Evolutionary conservation across 2,113 vertebrate genomes (phyloP), one percentile per base, ranked within the genome.

Genomic region (Bujurquina vittata): DNA sequence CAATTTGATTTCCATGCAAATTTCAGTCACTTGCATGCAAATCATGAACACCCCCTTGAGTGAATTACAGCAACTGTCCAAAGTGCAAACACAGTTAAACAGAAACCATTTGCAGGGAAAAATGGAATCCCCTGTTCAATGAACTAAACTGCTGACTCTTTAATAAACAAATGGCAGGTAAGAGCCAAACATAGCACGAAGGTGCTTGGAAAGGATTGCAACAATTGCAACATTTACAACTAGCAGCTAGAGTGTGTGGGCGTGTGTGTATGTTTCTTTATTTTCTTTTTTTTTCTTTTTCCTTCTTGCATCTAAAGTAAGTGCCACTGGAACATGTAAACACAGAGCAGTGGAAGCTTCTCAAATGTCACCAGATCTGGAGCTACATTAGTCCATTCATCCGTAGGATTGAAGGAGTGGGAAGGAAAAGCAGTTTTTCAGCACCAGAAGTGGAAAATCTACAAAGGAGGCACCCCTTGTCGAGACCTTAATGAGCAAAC

Each of bases 381-480:
- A 83, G 61, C 58, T 65, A 56, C 57, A 82, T 85, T 83, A 83
- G 78, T 56, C 89, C 33, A 88, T 61, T 83, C 78, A 56, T 81
- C 46, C 43, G 77, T 75, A 73, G 62, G 49, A 72, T 55, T 84
- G 8, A 55, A 11, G 20, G 54, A 55, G 20, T 55, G 20, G 26
- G 56, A 75, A 83, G 49, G 69, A 78, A 61, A 57, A 85, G 63
- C 46, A 43, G 77, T 87, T 92, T 91, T 90, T 89, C 72, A 60
- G 77, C 63, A 81, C 82, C 77, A 88, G 75, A 90, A 85, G 83
- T 88, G 90, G 91, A 95, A 92, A 93, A 77, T 88, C 81, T 81
- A 88, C 82, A 55, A 63, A 61, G 81, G 91, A 90, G 91, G 82
- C 59, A 85, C 87, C 86, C 87, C 73, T 88, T 49, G 83, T 88